Conservation (phyloP, 2,888 invertebrate species). For the Cheilosia grossa region DNA sequence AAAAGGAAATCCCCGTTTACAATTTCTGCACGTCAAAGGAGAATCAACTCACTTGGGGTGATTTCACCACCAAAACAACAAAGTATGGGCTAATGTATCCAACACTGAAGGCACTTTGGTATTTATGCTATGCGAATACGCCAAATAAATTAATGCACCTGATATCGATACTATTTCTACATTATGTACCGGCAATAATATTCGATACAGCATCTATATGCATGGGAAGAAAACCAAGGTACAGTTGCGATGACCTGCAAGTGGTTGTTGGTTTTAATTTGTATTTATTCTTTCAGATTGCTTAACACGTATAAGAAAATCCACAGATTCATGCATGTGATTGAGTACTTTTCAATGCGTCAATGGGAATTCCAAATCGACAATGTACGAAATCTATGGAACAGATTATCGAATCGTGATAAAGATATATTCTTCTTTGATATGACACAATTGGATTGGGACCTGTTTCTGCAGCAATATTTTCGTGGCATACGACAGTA, state of each 20-base stretch:
- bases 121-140: conserved; percentile 86
- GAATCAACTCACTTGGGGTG: conserved; percentile 92
- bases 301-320: conserved; percentile 90
- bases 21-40: conserved; percentile 94
- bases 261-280: background rate
- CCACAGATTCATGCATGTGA: conserved; percentile 88
- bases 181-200: conserved; percentile 87
- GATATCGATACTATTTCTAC: conserved; percentile 86
- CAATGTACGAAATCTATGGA: conserved; percentile 86
- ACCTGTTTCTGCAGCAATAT: conserved; percentile 87
- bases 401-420: conserved; percentile 85
- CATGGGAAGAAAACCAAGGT: conserved; percentile 86
- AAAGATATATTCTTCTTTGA: conserved; percentile 88
- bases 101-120: conserved; percentile 88
- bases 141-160: conserved; percentile 84
- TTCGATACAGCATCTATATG: conserved; percentile 85
- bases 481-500: conserved; percentile 90
- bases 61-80: conserved; percentile 86
- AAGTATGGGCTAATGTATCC: conserved; percentile 86
- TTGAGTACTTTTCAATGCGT: conserved; percentile 91
- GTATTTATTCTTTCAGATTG: conserved; percentile 85
- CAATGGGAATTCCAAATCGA: conserved; percentile 89
- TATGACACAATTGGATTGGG: conserved; percentile 90
- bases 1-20: conserved; percentile 88
- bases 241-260: conserved; percentile 77